A percentile compares a stretch with the other conserved stretches of the same genome.
These are phyloP conservation scores for Eublepharis macularius DNA, from an alignment of 2,113 vertebrate genomes.

Conservation along the genomic window DNA sequence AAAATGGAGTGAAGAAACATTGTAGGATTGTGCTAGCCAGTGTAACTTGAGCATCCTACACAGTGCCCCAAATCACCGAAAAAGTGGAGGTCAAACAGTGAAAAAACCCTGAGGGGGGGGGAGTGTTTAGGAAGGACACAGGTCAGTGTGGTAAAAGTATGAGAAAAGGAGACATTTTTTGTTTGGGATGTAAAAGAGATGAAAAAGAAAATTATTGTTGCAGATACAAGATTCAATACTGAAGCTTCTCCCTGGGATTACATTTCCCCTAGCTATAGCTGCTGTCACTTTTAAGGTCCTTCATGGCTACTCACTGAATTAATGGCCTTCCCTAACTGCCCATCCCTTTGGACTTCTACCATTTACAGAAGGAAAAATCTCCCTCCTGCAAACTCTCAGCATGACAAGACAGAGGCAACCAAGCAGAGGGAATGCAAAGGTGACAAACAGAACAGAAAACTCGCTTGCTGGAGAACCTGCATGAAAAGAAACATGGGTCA, in stretches of 20 bases:
- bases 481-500: background rate
- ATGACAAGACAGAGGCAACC: background rate
- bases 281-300: background rate
- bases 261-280: too few species aligned
- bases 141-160: background rate
- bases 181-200: background rate
- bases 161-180: background rate
- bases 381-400: conserved; percentile 8
- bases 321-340: background rate
- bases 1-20: background rate
- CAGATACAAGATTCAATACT: background rate
- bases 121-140: background rate
- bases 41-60: background rate
- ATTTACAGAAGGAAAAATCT: background rate
- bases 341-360: background rate
- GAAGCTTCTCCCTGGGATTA: background rate
- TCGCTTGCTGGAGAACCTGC: background rate
- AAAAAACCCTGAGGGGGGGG: background rate
- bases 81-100: background rate
- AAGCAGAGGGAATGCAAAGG: background rate
- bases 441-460: background rate
- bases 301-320: background rate
- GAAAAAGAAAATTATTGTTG: background rate
- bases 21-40: background rate
- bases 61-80: background rate